Percentiles rank a stretch among this genome's conserved stretches.
Conservation (phyloP, 2,797 vertebrate species). For the Margarornis squamiger region DNA sequence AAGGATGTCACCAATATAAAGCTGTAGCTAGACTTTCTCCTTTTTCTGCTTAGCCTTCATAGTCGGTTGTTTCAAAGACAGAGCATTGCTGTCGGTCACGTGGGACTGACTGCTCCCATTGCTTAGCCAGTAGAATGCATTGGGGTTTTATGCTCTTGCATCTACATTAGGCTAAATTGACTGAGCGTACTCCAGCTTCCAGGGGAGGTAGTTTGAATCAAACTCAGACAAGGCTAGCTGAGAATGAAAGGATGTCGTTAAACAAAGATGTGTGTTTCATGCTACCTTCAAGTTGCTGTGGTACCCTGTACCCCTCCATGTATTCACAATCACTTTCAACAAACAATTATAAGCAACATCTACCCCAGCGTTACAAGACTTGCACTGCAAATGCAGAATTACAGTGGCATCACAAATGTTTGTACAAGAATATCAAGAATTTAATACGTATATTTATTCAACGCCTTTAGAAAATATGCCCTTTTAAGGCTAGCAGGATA, state of each 20-base stretch:
- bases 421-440: not conserved
- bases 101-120: not conserved
- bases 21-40: not conserved
- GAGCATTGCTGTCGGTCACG: fast-evolving
- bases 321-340: not conserved
- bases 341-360: not conserved
- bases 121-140: not conserved
- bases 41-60: not conserved
- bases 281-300: not conserved
- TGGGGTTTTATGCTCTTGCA: not conserved
- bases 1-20: not conserved
- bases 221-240: not conserved
- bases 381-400: not conserved
- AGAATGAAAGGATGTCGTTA: not conserved
- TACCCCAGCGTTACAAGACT: not conserved
- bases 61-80: not conserved
- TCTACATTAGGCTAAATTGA: not conserved
- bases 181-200: not conserved
- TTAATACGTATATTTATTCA: not conserved
- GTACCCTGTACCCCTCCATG: fast-evolving
- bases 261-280: not conserved
- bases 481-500: not conserved
- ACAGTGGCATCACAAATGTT: not conserved
- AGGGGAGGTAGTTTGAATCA: not conserved
- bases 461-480: not conserved